These are phyloP conservation scores for Brachirus orientalis DNA, from an alignment of 2,113 vertebrate species.

Conservation along the genomic window DNA sequence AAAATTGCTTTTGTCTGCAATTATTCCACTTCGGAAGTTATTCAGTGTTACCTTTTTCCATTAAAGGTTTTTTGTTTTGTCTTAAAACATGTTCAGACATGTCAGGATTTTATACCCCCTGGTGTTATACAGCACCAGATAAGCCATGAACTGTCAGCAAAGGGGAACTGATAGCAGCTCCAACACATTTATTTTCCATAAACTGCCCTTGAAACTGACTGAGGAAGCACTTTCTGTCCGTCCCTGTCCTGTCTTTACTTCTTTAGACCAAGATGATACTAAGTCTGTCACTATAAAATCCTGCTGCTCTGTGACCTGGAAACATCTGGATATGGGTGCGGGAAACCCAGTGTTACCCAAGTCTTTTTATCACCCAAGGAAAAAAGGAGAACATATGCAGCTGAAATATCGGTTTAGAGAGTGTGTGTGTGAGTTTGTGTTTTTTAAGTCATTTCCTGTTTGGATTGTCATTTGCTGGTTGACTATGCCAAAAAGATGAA, in stretches of 20 bases:
- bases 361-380: neutral
- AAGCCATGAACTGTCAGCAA: slow-evolving; percentile 2
- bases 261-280: slow-evolving; percentile 8
- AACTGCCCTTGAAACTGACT: slow-evolving; percentile 4
- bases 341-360: neutral
- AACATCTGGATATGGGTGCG: slow-evolving; percentile 68
- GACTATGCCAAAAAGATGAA: no score
- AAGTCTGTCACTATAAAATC: slow-evolving; percentile 7
- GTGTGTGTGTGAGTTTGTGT: no score
- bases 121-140: slow-evolving; percentile 3
- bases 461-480: no score
- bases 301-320: slow-evolving; percentile 64
- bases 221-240: slow-evolving; percentile 53
- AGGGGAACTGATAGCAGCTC: slow-evolving; percentile 5
- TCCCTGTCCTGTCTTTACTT: slow-evolving; percentile 17
- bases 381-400: no score
- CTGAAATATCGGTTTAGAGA: no score
- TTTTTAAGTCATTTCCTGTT: no score
- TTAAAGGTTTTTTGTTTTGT: neutral
- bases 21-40: no score
- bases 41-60: no score
- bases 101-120: slow-evolving; percentile 9
- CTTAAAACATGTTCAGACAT: neutral
- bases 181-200: slow-evolving; percentile 50
- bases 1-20: no score